Conservation (phyloP, 2,888 invertebrate species). For the Rhingia rostrata region DNA sequence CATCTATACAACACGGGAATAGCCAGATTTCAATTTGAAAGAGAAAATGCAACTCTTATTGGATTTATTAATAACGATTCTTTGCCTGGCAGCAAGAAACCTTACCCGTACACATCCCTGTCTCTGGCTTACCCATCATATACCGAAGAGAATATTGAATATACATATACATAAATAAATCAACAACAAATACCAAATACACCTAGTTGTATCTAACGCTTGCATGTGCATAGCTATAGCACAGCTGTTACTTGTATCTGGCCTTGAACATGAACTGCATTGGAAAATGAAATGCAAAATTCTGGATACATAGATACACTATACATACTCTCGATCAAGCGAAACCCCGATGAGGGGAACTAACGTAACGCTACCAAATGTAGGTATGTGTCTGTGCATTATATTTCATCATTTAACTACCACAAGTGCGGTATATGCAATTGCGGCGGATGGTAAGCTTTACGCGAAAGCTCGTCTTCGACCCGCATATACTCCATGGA, state of each 20-base stretch:
- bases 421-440: conserved; percentile 50
- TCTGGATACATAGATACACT: conserved; percentile 58
- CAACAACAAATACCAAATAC: conserved; percentile 5
- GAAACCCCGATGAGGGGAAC: conserved; percentile 50
- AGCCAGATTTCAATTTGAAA: conserved; percentile 47
- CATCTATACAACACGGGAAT: background rate
- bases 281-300: conserved; percentile 75
- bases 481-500: conserved; percentile 18
- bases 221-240: conserved; percentile 63
- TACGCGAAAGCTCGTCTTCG: conserved; percentile 29
- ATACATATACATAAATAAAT: background rate
- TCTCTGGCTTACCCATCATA: background rate
- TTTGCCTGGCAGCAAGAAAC: conserved; percentile 58
- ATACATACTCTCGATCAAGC: conserved; percentile 12
- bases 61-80: conserved; percentile 69
- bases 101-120: conserved; percentile 7
- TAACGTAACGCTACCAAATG: background rate
- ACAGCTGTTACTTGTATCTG: conserved; percentile 75
- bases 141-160: background rate
- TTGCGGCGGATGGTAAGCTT: conserved; percentile 34
- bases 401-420: conserved; percentile 5
- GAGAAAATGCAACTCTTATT: conserved; percentile 54
- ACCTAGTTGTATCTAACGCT: conserved; percentile 61
- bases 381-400: background rate
- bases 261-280: conserved; percentile 83